A percentile compares a stretch with the other conserved stretches of the same genome.
Conservation (phyloP, 2,113 vertebrate species). For the Oryctolagus cuniculus region DNA sequence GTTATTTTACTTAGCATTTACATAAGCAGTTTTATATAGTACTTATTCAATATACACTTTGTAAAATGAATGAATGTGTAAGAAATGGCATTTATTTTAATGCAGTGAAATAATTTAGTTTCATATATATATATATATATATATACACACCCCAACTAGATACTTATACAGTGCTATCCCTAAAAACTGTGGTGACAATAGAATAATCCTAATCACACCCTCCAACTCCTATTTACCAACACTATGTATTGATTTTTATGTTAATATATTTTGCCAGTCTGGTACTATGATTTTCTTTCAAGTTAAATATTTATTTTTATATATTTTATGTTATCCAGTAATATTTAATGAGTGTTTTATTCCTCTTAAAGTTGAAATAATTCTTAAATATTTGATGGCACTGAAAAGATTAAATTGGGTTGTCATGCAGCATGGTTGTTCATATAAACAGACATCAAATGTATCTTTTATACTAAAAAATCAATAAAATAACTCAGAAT, state of each 20-base stretch:
- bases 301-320: neutral
- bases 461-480: neutral
- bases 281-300: neutral
- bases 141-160: neutral
- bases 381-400: conserved; percentile 42
- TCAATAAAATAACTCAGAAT: neutral
- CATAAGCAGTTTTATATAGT: neutral
- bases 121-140: neutral
- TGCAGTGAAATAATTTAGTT: neutral
- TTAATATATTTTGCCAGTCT: neutral
- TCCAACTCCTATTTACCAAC: neutral
- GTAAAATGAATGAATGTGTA: neutral
- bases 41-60: neutral
- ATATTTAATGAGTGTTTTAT: neutral
- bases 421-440: neutral
- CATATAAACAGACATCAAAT: neutral
- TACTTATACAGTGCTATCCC: too few species aligned
- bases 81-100: neutral
- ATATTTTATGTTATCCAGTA: neutral
- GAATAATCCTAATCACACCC: neutral
- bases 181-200: neutral
- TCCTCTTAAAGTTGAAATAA: neutral
- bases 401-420: neutral
- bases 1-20: neutral
- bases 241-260: neutral